A percentile compares a stretch with the other conserved stretches of the same genome.
Evolutionary conservation across 1,140 invertebrate species (phyloP).

Genomic region (Pogonomyrmex barbatus): DNA sequence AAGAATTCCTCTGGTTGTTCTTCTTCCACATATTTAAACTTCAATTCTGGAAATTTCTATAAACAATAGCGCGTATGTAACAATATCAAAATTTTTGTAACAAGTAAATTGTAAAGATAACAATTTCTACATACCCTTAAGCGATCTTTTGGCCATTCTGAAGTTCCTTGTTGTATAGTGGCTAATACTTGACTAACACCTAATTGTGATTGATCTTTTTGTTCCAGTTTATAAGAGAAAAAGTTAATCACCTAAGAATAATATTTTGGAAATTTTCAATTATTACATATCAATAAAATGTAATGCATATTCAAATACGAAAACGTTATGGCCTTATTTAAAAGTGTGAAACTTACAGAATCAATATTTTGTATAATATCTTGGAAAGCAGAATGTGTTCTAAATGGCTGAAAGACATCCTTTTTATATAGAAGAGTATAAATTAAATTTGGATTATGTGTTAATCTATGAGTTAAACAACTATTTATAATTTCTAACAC

Average conservation of each 20-base stretch:
- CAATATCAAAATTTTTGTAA: slow-evolving; percentile 25
- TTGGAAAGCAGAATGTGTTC: slow-evolving; percentile 95
- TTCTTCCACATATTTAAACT: slow-evolving; percentile 99
- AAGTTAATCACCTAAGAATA: slow-evolving; percentile 92
- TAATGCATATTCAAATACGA: background rate
- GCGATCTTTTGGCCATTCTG: slow-evolving; percentile 96
- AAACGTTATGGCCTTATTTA: slow-evolving; percentile 9
- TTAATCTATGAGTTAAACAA: slow-evolving; percentile 94
- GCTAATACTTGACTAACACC: slow-evolving; percentile 94
- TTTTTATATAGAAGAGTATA: slow-evolving; percentile 98
- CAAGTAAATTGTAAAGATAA: slow-evolving; percentile 19
- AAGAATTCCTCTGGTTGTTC: slow-evolving; percentile 99
- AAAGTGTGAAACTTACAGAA: slow-evolving; percentile 89
- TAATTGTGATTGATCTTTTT: slow-evolving; percentile 88
- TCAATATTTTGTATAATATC: slow-evolving; percentile 99
- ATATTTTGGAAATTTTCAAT: slow-evolving; percentile 49
- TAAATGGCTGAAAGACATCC: slow-evolving; percentile 95
- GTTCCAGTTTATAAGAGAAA: slow-evolving; percentile 93
- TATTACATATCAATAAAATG: background rate
- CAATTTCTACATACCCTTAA: slow-evolving; percentile 90
- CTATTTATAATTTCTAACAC: slow-evolving; percentile 98
- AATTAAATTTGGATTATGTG: slow-evolving; percentile 97
- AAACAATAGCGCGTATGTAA: slow-evolving; percentile 34
- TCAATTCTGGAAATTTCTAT: slow-evolving; percentile 99
- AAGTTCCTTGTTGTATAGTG: slow-evolving; percentile 94